Conservation (phyloP, 2,797 vertebrate species). For the Pseudochirops cupreus region DNA sequence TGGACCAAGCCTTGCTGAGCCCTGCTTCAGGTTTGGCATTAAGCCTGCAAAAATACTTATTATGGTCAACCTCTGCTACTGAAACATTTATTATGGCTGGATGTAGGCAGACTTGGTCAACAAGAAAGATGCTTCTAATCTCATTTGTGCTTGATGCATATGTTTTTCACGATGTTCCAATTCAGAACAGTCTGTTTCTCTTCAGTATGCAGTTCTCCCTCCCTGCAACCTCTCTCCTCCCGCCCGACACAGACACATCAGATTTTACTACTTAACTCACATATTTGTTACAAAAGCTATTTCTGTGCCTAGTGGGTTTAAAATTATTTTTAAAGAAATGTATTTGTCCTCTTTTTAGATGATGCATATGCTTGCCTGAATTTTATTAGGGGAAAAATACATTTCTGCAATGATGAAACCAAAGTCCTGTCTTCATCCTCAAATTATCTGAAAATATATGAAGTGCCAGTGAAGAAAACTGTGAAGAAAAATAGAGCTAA, state of each 20-base stretch:
- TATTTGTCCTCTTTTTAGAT: background rate
- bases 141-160: conserved; percentile 66
- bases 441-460: conserved; percentile 76
- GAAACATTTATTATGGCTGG: conserved; percentile 77
- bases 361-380: conserved; percentile 59
- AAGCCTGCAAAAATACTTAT: conserved; percentile 79
- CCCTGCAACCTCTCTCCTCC: conserved; percentile 18
- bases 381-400: conserved; percentile 78
- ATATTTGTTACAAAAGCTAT: conserved; percentile 76
- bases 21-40: conserved; percentile 77
- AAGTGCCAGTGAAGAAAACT: conserved; percentile 43
- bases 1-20: conserved; percentile 77
- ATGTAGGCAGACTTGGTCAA: conserved; percentile 68
- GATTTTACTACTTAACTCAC: conserved; percentile 77
- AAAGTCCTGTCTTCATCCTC: conserved; percentile 77
- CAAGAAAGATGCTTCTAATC: conserved; percentile 76
- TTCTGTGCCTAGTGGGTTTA: conserved; percentile 75
- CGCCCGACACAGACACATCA: conserved; percentile 22
- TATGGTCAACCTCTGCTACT: conserved; percentile 79
- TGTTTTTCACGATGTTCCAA: conserved; percentile 78
- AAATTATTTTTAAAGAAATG: conserved; percentile 66
- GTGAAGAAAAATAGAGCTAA: conserved; percentile 51
- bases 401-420: conserved; percentile 78
- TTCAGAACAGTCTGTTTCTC: conserved; percentile 64
- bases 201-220: background rate